phyloP scores from a whole-genome alignment of 2,888 invertebrate genomes.

The Liodrosophila aerea region DNA sequence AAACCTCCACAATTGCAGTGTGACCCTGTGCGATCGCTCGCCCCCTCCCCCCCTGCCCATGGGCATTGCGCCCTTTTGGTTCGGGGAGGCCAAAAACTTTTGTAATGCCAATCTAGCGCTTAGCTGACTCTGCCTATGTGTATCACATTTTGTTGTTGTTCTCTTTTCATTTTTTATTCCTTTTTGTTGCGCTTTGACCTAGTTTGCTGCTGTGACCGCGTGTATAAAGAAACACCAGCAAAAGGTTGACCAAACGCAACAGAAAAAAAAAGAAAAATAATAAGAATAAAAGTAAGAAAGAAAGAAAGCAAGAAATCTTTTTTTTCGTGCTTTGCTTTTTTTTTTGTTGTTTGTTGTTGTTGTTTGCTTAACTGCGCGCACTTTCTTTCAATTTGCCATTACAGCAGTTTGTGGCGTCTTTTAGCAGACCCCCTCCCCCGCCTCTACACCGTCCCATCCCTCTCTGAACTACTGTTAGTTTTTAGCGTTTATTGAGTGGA shows the following conservation, averaged over 20 bases:
- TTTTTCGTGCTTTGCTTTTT: slow-evolving; percentile 13
- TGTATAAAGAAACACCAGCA: slow-evolving; percentile 41
- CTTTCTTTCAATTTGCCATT: slow-evolving; percentile 59
- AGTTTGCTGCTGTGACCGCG: slow-evolving; percentile 55
- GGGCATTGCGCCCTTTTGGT: slow-evolving; percentile 17
- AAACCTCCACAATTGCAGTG: no score
- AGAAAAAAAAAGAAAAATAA: slow-evolving; percentile 30
- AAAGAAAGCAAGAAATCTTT: slow-evolving; percentile 27
- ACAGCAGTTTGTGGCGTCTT: slow-evolving; percentile 52
- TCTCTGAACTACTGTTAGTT: slow-evolving; percentile 8
- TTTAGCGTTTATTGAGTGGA: slow-evolving; percentile 31
- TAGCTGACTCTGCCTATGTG: slow-evolving; percentile 40
- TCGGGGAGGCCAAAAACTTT: slow-evolving; percentile 48
- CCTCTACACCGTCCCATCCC: background rate
- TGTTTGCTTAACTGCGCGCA: slow-evolving; percentile 56
- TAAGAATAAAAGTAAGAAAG: no score
- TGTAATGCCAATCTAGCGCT: slow-evolving; percentile 69
- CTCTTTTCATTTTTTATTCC: slow-evolving; percentile 1
- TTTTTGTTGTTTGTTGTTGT: slow-evolving; percentile 27
- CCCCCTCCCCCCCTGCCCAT: slow-evolving; percentile 13
- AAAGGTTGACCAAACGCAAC: slow-evolving; percentile 53
- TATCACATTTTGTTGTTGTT: slow-evolving; percentile 1
- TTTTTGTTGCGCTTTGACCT: slow-evolving; percentile 62
- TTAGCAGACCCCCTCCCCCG: background rate
- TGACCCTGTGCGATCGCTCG: background rate